Percentiles rank a stretch among this genome's conserved stretches.
These are phyloP conservation scores for Drosophila ohnishii DNA, from an alignment of 1,140 invertebrate genomes.

Conservation along the genomic window DNA sequence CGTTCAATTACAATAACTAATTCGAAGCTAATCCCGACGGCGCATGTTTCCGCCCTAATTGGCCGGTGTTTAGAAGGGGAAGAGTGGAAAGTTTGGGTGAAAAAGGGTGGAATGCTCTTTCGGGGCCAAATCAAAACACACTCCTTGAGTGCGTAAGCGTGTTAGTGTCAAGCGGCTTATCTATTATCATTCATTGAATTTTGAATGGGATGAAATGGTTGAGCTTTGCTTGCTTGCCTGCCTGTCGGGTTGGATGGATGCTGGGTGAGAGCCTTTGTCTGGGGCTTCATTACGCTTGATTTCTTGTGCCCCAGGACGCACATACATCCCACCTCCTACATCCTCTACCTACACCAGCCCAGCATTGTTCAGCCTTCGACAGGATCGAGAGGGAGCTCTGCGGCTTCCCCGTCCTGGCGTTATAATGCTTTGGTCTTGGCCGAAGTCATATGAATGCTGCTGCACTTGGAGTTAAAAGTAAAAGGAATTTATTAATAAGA, in stretches of 20 bases:
- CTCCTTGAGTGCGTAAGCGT: conserved; percentile 45
- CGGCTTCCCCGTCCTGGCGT: conserved; percentile 46
- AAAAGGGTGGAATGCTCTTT: conserved; percentile 22
- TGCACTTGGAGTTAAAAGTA: not conserved
- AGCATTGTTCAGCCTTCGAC: conserved; percentile 59
- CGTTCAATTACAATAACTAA: conserved; percentile 39
- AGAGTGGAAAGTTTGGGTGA: not conserved
- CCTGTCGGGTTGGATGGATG: not conserved
- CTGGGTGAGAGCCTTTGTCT: conserved; percentile 25
- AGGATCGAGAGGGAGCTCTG: conserved; percentile 24
- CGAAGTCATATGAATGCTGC: conserved; percentile 63
- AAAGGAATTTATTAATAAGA: not conserved
- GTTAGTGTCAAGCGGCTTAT: conserved; percentile 45
- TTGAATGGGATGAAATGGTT: conserved; percentile 28
- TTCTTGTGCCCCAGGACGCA: conserved; percentile 48
- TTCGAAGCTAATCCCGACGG: conserved; percentile 31
- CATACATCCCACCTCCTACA: conserved; percentile 9
- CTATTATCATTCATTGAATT: conserved; percentile 58
- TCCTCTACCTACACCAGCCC: not conserved
- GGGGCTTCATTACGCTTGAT: conserved; percentile 78
- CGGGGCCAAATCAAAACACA: conserved; percentile 39
- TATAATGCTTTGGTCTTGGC: conserved; percentile 59
- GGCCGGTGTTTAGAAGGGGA: conserved; percentile 17
- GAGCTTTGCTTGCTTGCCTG: not conserved
- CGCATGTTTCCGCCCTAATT: conserved; percentile 33